phyloP scores from a whole-genome alignment of 2,888 invertebrate species.

The Pseudoips prasinana region DNA sequence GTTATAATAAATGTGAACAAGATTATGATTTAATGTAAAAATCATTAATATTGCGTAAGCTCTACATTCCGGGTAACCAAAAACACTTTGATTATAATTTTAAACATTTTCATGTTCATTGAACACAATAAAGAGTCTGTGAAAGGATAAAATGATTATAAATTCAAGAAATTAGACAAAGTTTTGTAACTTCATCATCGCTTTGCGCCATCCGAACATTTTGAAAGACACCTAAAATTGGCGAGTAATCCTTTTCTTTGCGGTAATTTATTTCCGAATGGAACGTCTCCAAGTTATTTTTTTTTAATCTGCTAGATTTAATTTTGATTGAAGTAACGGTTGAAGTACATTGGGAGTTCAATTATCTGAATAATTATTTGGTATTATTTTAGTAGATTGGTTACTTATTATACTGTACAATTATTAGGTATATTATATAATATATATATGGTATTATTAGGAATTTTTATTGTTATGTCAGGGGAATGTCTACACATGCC shows the following conservation, averaged over 20 bases:
- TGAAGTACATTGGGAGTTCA: slow-evolving; percentile 8
- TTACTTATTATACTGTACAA: no score
- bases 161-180: slow-evolving; percentile 47
- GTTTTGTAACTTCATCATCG: slow-evolving; percentile 47
- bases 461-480: no score
- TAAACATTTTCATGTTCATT: slow-evolving; percentile 35
- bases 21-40: no score
- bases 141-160: slow-evolving; percentile 39
- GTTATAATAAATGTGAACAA: no score
- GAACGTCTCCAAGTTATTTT: slow-evolving; percentile 36
- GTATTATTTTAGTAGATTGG: no score
- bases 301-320: slow-evolving; percentile 29
- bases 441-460: no score
- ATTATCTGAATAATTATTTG: slow-evolving; percentile 8
- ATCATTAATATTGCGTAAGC: no score
- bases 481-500: no score
- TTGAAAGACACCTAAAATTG: slow-evolving; percentile 51
- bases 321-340: slow-evolving; percentile 40
- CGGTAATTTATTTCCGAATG: slow-evolving; percentile 47
- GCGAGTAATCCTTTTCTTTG: slow-evolving; percentile 49
- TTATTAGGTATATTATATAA: no score
- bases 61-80: no score
- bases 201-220: slow-evolving; percentile 38
- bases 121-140: slow-evolving; percentile 26
- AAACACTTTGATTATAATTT: no score